Base-by-base conservation (phyloP, 2,888 invertebrate species). In the Baronia brevicornis region DNA sequence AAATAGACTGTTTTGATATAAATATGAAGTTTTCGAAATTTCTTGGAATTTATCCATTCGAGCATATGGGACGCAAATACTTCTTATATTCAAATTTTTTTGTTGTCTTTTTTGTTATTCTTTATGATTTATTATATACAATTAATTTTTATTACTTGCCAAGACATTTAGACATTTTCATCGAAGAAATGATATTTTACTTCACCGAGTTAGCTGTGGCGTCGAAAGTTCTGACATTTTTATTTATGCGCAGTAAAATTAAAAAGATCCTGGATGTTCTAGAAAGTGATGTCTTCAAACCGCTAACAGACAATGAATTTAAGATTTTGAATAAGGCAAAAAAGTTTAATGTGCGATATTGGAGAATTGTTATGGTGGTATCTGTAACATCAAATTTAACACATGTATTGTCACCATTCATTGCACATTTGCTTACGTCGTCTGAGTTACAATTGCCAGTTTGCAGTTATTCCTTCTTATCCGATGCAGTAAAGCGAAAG, bases 131-230 rank as follows among this genome's bases (percentile, higher is more conserved):
- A 5, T 11, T 74, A 3, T 38, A 38, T 3, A 45, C 62, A 1
- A 22, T 65, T 4, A 73, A 69, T 44, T 64, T 72, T 25, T 63
- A 39, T 43, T 73, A 52, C 28, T 22, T 73, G 14, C 60, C 64
- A 0, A 50, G 38, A 32, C 37, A 60, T 15, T 30, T 75, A 15
- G 69, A 72, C 9, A 25, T 48, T 11, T 51, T 68, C 33, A 55
- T 70, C 6, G 66, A 63, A 28, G 63, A 70, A 44, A 36, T 67
- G 50, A 40, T 72, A 35, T 65, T 74, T 43, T 72, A 63, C 48
- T 67, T 70, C 12, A 66, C 60, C 1, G 54, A 57, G 32, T 2
- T 69, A 1, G 37, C 59, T 9, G 46, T 60, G 1, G 9, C 43
- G 3, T 60, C 62, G 2, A 75, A 71, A 57, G 58, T 53, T 3